Conservation (phyloP, 2,888 invertebrate species). For the Chalcis sispes region DNA sequence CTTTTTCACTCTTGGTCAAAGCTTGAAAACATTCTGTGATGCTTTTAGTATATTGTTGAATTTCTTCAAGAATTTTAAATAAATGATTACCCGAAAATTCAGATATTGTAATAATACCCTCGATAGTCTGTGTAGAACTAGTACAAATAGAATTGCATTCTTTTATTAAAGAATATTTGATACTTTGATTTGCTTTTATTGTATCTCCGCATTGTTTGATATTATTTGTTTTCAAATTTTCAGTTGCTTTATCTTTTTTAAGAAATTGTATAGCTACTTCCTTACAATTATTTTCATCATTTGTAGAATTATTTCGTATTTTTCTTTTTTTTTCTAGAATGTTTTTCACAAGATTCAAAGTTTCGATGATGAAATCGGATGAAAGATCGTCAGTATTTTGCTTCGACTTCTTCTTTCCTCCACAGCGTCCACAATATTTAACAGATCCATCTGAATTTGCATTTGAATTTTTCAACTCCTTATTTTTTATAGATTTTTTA, state of each 20-base stretch:
- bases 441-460: background rate
- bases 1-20: constrained; percentile 2
- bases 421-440: constrained; percentile 21
- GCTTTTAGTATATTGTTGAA: constrained; percentile 42
- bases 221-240: background rate
- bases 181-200: background rate
- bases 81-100: constrained; percentile 21
- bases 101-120: background rate
- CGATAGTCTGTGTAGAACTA: constrained; percentile 24
- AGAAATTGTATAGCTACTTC: background rate
- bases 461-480: background rate
- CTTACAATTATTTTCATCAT: background rate
- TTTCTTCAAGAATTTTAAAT: constrained; percentile 43
- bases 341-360: constrained; percentile 31
- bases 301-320: background rate
- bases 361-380: constrained; percentile 23
- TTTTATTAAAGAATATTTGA: constrained; percentile 16
- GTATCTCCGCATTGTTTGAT: background rate
- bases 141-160: constrained; percentile 2
- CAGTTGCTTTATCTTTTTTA: background rate
- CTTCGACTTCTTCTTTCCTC: constrained; percentile 18
- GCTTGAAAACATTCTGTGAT: constrained; percentile 28
- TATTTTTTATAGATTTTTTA: background rate
- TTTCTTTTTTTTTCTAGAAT: constrained; percentile 17
- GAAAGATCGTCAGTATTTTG: background rate